Evolutionary conservation across 2,888 invertebrate genomes (phyloP), one percentile per base, ranked within the genome.

Genomic region (Syrphus vitripennis): DNA sequence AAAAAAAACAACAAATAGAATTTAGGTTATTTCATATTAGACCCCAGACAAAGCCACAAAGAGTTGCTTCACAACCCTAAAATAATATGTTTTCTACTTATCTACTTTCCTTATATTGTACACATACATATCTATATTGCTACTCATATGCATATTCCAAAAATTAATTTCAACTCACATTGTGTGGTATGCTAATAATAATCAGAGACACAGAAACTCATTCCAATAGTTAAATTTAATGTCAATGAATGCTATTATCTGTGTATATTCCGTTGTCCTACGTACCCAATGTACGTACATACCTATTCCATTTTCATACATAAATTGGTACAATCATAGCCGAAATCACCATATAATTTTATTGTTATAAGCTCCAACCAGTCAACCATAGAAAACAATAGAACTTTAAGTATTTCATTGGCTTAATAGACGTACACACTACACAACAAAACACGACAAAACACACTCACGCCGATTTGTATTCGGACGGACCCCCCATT

Each of bases 401-500:
- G 77, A 77, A 82, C 45, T 82, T 77, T 69, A 82, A 82, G 69
- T 78, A 70, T 82, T 82, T 78, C 69, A 86, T 86, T 86, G 77
- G 76, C 63, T 69, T 57, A 77, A 77, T 77, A 57, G 69, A 80
- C 48, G 74, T 42, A 72, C 2, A 57, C 26, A 9, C 50, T 26
- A 53, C 31, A 42, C 48, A 57, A n/a, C 29, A 7, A 31, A 1
- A 37, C 24, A 50, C 6, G 16, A 45, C 21, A 59, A 21, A 21
- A 37, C 19, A 31, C 31, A 26, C 16, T 34, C 19, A 74, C 37
- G 6, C 59, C 40, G 14, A 48, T 37, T 34, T 10, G 48, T 14
- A 21, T 29, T 45, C n/a, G 67, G 34, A 50, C 21, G n/a, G n/a
- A 19, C 4, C 9, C 1, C 24, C 9, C 21, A 16, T 45, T 50